Conservation (phyloP, 2,797 vertebrate genomes). For the Glyptemys insculpta region DNA sequence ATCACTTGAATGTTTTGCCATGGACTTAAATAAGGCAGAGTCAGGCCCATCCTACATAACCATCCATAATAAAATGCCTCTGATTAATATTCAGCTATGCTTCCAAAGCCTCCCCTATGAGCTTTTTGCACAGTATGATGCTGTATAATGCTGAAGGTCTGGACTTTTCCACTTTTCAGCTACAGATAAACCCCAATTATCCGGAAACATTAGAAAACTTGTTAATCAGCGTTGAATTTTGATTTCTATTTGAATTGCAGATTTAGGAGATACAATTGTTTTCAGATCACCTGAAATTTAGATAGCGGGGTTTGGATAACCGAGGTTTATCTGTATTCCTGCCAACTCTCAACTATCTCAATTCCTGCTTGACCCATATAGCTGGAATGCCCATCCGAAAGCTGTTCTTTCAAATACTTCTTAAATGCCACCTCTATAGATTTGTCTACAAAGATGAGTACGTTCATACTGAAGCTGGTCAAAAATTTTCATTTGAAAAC, state of each 20-base stretch:
- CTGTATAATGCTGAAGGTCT: not conserved
- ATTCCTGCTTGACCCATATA: not conserved
- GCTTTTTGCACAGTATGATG: not conserved
- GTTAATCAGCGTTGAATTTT: not conserved
- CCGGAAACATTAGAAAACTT: not conserved
- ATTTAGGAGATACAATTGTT: not conserved
- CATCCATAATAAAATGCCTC: accelerated
- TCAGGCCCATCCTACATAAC: not conserved
- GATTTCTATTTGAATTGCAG: not conserved
- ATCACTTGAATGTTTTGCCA: conserved; percentile 30
- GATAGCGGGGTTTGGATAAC: not conserved
- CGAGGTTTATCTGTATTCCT: not conserved
- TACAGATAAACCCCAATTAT: not conserved
- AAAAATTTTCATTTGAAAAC: not conserved
- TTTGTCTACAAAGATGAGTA: not conserved
- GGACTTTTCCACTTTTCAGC: not conserved
- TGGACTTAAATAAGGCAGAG: not conserved
- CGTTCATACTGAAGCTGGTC: accelerated
- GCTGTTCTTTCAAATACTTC: not conserved
- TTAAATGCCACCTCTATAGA: not conserved
- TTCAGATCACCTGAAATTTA: not conserved
- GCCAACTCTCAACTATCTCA: not conserved
- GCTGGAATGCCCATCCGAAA: not conserved
- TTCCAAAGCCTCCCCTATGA: not conserved
- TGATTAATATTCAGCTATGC: not conserved